These are phyloP conservation scores for Marcusenius ussheri DNA, from an alignment of 2,113 vertebrate genomes.

Conservation along the genomic window DNA sequence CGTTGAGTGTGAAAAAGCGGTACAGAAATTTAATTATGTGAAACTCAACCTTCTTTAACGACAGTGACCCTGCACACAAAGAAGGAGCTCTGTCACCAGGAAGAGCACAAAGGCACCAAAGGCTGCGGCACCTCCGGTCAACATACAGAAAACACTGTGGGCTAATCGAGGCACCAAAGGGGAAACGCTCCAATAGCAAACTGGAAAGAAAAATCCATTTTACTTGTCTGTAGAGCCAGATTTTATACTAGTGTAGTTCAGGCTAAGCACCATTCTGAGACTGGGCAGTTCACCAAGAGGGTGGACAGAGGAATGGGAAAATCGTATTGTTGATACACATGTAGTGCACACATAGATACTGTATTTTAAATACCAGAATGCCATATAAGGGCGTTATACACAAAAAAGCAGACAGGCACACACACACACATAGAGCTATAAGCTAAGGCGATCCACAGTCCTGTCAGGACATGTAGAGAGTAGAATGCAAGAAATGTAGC, in stretches of 20 bases:
- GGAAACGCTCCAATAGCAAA: not conserved
- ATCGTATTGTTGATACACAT: not conserved
- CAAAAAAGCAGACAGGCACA: not conserved
- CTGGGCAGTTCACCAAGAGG: not conserved
- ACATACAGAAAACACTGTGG: not conserved
- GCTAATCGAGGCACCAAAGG: not conserved
- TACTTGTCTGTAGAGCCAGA: not conserved
- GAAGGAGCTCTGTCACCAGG: not conserved
- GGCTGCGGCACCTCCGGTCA: not conserved
- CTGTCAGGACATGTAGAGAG: conserved; percentile 45
- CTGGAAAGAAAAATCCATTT: not conserved
- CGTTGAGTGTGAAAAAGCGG: not conserved
- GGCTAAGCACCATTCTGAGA: not conserved
- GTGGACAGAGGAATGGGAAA: not conserved
- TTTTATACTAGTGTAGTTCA: not conserved
- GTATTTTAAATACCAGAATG: not conserved
- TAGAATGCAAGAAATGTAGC: conserved; percentile 51
- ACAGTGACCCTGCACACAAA: not conserved
- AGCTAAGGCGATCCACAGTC: conserved; percentile 26
- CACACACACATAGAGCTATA: not conserved
- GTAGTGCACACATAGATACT: not conserved
- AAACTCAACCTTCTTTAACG: not conserved
- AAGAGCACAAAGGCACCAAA: not conserved
- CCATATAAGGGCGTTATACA: not conserved
- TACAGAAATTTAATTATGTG: not conserved